These are phyloP conservation scores for Drosophila lutescens DNA, from an alignment of 2,888 invertebrate species.

Conservation along the genomic window DNA sequence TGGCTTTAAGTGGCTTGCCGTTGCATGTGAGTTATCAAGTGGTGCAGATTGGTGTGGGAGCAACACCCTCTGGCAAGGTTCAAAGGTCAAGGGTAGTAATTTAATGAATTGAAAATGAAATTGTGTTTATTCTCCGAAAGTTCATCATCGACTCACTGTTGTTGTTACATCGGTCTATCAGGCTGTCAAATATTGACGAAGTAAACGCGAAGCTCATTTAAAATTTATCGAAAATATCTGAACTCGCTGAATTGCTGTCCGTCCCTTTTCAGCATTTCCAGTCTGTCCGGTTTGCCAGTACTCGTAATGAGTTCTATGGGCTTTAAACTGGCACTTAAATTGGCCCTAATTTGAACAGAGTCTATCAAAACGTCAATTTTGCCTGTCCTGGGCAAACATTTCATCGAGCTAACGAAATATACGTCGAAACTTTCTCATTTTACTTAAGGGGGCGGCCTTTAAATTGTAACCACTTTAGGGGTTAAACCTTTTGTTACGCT, in stretches of 20 bases:
- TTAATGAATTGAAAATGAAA: slow-evolving; percentile 59
- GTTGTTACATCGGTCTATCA: slow-evolving; percentile 18
- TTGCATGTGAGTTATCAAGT: slow-evolving; percentile 14
- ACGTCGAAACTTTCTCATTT: background rate
- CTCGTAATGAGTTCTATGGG: slow-evolving; percentile 18
- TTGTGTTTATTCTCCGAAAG: slow-evolving; percentile 62
- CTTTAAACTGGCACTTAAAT: slow-evolving; percentile 36
- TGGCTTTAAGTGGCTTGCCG: slow-evolving; percentile 24
- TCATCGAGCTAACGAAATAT: background rate
- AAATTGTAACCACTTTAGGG: no score
- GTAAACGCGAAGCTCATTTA: slow-evolving; percentile 53
- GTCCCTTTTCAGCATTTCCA: background rate
- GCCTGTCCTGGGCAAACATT: slow-evolving; percentile 31
- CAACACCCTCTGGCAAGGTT: slow-evolving; percentile 2
- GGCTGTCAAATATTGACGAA: slow-evolving; percentile 62
- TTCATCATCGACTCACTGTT: slow-evolving; percentile 28
- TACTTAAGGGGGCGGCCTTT: no score
- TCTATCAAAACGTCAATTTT: slow-evolving; percentile 39
- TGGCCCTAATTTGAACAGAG: slow-evolving; percentile 38
- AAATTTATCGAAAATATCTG: slow-evolving; percentile 66
- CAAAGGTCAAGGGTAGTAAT: slow-evolving; percentile 49
- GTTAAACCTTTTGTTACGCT: no score
- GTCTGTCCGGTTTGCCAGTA: background rate
- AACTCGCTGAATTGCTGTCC: background rate
- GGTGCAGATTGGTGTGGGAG: background rate